phyloP scores from a whole-genome alignment of 2,113 vertebrate genomes.

The Mastomys natalensis region DNA sequence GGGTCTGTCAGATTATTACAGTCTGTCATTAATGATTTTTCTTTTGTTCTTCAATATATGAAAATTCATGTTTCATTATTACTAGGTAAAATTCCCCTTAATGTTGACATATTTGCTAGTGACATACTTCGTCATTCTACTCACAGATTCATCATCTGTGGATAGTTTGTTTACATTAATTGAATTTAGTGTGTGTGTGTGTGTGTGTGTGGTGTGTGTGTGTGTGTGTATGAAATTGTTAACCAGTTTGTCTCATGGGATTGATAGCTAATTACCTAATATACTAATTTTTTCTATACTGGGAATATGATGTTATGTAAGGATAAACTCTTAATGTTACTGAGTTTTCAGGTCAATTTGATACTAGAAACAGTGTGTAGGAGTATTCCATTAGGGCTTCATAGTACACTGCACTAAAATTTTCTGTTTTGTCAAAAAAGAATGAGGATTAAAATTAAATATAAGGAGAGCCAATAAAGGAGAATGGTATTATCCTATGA shows the following conservation, averaged over 20 bases:
- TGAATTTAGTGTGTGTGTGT: neutral
- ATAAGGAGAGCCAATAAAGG: neutral
- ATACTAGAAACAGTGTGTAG: neutral
- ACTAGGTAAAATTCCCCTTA: neutral
- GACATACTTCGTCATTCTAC: neutral
- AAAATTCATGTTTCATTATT: neutral
- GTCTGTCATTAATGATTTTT: neutral
- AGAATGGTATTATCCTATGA: neutral
- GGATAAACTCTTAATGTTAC: neutral
- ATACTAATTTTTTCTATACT: neutral
- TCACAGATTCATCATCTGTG: neutral
- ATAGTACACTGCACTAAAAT: neutral
- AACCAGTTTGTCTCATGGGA: neutral
- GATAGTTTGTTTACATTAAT: neutral
- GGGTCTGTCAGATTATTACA: fast-evolving
- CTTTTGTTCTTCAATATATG: neutral
- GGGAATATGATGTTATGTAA: neutral
- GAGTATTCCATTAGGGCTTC: neutral
- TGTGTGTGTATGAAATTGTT: neutral
- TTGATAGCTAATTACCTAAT: neutral
- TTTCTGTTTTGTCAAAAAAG: neutral
- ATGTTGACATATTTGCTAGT: neutral
- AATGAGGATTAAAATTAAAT: neutral
- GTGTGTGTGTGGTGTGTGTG: no score
- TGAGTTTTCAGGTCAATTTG: neutral